Evolutionary conservation across 1,140 invertebrate genomes (phyloP).

Genomic region (Dinothrombium tinctorium): DNA sequence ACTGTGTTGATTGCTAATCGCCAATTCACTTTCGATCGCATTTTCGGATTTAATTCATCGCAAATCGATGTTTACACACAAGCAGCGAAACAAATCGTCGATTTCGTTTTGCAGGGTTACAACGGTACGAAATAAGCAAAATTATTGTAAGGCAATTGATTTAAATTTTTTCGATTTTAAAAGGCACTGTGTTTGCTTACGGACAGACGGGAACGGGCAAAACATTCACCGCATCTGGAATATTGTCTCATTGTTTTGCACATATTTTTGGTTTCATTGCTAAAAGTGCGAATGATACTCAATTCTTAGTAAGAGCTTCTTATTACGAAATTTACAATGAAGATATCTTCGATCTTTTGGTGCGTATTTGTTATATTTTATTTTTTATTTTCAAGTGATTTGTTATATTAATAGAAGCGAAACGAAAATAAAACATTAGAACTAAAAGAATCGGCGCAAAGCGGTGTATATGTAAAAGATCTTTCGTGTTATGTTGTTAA

Average conservation of each 20-base stretch:
- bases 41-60: slow-evolving; percentile 26
- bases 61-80: slow-evolving; percentile 41
- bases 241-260: slow-evolving; percentile 53
- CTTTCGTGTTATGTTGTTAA: slow-evolving; percentile 47
- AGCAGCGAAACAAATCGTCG: slow-evolving; percentile 42
- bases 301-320: slow-evolving; percentile 44
- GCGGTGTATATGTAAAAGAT: slow-evolving; percentile 60
- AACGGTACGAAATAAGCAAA: slow-evolving; percentile 13
- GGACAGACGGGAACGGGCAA: slow-evolving; percentile 54
- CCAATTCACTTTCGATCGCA: slow-evolving; percentile 36
- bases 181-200: slow-evolving; percentile 49
- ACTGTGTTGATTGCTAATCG: not conserved
- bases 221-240: slow-evolving; percentile 56
- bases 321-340: slow-evolving; percentile 62
- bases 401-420: not conserved
- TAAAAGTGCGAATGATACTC: slow-evolving; percentile 36
- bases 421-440: slow-evolving; percentile 14
- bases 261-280: slow-evolving; percentile 50
- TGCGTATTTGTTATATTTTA: slow-evolving; percentile 9
- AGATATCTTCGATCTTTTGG: slow-evolving; percentile 47
- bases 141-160: not conserved
- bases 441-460: slow-evolving; percentile 48
- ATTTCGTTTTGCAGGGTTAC: slow-evolving; percentile 36
- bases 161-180: not conserved
- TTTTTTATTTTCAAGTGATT: not conserved